phyloP scores from a whole-genome alignment of 2,113 vertebrate genomes.

The Enhydra lutris region DNA sequence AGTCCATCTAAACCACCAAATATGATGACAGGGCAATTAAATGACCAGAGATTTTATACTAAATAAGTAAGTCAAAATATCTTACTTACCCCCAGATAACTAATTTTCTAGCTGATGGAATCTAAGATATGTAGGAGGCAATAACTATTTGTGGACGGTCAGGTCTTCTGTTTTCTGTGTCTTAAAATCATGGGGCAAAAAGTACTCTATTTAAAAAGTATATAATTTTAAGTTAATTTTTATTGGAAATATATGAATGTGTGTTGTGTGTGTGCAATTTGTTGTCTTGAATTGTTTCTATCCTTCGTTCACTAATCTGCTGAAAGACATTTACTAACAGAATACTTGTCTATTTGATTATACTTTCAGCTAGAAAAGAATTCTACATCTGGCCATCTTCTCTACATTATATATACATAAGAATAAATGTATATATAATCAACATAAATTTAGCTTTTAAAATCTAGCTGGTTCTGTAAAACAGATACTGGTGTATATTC shows the following conservation, averaged over 20 bases:
- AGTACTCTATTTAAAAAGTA: background rate
- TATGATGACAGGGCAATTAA: background rate
- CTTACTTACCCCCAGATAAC: background rate
- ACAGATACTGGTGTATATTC: conserved; percentile 36
- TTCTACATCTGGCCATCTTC: conserved; percentile 50
- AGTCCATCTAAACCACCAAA: background rate
- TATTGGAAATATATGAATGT: background rate
- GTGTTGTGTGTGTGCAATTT: background rate
- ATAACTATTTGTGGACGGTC: background rate
- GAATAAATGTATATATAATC: background rate
- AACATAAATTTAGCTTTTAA: background rate
- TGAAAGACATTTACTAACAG: conserved; percentile 51
- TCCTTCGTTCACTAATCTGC: conserved; percentile 45
- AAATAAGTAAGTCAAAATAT: background rate
- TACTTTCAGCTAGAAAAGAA: conserved; percentile 27
- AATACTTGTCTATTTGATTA: background rate
- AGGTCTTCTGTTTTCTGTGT: background rate
- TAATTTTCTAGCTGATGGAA: background rate
- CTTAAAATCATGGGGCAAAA: background rate
- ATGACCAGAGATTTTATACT: background rate
- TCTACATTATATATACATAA: background rate
- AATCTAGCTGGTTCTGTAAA: background rate
- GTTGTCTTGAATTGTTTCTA: conserved; percentile 48
- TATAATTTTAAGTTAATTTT: background rate
- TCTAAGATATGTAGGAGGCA: background rate